Percentiles rank a stretch among this genome's conserved stretches.
phyloP scores from a whole-genome alignment of 2,888 invertebrate genomes.

The Nymphalis urticae region DNA sequence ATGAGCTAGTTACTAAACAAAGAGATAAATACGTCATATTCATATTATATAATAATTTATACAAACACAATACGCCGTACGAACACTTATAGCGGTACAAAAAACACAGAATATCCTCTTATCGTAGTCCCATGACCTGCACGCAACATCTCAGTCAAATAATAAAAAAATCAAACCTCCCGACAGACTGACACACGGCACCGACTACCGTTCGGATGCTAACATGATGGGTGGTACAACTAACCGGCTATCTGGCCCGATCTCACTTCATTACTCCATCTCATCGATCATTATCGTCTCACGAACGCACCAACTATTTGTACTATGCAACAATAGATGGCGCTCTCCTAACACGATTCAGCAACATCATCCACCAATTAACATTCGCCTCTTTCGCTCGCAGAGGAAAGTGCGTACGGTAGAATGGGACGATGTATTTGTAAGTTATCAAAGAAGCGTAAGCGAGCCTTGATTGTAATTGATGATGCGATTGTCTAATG shows the following conservation, averaged over 20 bases:
- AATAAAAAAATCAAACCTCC: constrained; percentile 54
- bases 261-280: constrained; percentile 72
- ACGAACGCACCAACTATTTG: constrained; percentile 72
- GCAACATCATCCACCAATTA: constrained; percentile 78
- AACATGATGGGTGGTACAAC: constrained; percentile 67
- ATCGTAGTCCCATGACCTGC: constrained; percentile 44
- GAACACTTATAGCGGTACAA: constrained; percentile 31
- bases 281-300: constrained; percentile 74
- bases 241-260: constrained; percentile 52
- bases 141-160: constrained; percentile 55
- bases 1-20: too few species aligned
- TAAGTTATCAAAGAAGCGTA: constrained; percentile 57
- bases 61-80: too few species aligned
- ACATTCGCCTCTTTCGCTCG: constrained; percentile 51
- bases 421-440: constrained; percentile 26
- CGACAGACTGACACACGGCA: constrained; percentile 46
- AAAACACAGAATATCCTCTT: constrained; percentile 26
- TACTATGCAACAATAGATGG: constrained; percentile 80
- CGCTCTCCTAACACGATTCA: constrained; percentile 73
- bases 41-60: too few species aligned
- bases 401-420: constrained; percentile 16
- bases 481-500: constrained; percentile 76
- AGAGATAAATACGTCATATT: too few species aligned
- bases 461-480: constrained; percentile 76
- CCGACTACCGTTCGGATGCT: constrained; percentile 71